Evolutionary conservation across 2,888 invertebrate genomes (phyloP), one percentile per base, ranked within the genome.

Genomic region (Stenolophus ochropezus): DNA sequence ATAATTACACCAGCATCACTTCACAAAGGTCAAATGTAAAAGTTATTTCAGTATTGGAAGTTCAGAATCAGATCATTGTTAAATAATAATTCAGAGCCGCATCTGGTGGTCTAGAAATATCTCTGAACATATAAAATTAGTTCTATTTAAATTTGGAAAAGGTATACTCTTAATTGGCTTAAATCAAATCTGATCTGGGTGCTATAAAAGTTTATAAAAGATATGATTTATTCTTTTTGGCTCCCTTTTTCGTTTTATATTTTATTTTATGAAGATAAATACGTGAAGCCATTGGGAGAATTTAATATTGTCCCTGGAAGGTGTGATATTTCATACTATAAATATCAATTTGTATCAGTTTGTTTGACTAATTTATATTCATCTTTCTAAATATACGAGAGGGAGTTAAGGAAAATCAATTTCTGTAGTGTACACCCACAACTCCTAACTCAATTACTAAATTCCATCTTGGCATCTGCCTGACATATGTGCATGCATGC

Each of bases 391-490:
- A 42, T 42, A 42, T 42, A 42, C 33, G 11, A 11, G 11, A 1
- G 33, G 33, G 33, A 42, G 33, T 42, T 42, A 42, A 42, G 33
- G 33, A 42, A 42, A 42, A 42, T 42, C 33, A 42, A 42, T 42
- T 42, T 42, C 33, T 42, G 33, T 73, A 56, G 14, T 77, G 53
- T 58, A 56, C 58, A 74, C 74, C 49, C 78, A 61, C n/a, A 47
- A 42, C 42, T 71, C 4, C 14, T 69, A 18, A 49, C 25, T 25
- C 47, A 42, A 42, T 25, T 42, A 51, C 80, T 51, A 14, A 80
- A 51, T 25, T 80, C 14, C 23, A 69, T 25, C 42, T 69, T 80
- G 27, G 21, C 65, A 33, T 21, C 11, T 6, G 8, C 6, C 65
- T 65, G 33, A 23, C 42, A 23, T 27, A 16, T 18, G 27, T 21